Base-by-base conservation (phyloP, 2,888 invertebrate genomes). In the Hirtodrosophila confusa region DNA sequence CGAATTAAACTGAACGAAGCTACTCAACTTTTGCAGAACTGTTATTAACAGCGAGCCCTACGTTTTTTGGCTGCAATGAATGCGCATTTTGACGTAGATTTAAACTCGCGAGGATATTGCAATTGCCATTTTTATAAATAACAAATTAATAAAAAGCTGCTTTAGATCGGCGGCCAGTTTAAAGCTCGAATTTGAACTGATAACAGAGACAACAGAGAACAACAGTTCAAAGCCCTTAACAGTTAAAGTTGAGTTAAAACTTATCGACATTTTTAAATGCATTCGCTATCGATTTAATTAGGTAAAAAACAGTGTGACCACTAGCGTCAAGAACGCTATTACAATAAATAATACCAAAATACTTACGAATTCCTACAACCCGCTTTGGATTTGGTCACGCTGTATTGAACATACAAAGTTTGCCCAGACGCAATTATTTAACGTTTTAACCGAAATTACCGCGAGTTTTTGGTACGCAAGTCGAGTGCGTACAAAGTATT, bases 351-450 rank as follows among this genome's bases (percentile, higher is more conserved):
- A 73, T 71, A 73, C 71, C 53, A 43, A 53, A 73, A 62, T 50
- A 58, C 29, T 35, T 3, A n/a, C 4, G 51, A 43, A 41, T 41
- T 39, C 47, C 24, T 39, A 44, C 17, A 37, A 17, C 11, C 54
- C 41, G 50, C 35, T 37, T 36, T 47, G 6, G 17, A 57, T 64
- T 64, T 47, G 72, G 72, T 74, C 72, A 72, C 72, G 69, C 74
- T 72, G 69, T 64, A 60, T 50, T 61, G 75, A 65, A 69, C 70
- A 50, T 69, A 73, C 72, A 69, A 53, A 73, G 70, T 75, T 66
- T 48, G 53, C 27, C 33, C 67, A 74, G 62, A 74, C 76, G 57
- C 54, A 74, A 63, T 74, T 74, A 71, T 74, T 74, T 74, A 75
- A 74, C 76, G 47, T 71, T 74, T 66, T 27, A 58, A 12, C 23